Conservation (phyloP, 2,113 vertebrate genomes). For the Pycnonotus jocosus region DNA sequence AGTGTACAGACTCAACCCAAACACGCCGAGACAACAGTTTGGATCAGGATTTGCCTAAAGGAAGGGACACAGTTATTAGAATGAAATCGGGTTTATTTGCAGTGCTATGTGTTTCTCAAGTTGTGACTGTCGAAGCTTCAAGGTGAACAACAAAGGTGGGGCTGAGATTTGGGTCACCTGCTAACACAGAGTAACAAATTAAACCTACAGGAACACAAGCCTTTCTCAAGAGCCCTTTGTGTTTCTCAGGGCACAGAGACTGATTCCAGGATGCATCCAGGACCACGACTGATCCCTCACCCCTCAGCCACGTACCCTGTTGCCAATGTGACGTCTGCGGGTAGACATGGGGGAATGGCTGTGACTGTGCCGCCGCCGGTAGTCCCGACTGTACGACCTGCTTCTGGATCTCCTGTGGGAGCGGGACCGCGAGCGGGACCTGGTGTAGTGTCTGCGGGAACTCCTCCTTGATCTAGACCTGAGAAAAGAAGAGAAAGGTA, state of each 20-base stretch:
- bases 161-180: neutral
- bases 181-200: neutral
- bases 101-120: neutral
- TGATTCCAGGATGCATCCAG: fast-evolving
- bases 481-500: neutral
- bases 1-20: conserved; percentile 94
- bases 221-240: neutral
- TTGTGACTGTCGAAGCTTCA: neutral
- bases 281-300: fast-evolving
- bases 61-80: neutral
- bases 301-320: conserved; percentile 75
- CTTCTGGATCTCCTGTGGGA: conserved; percentile 87
- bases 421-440: conserved; percentile 86
- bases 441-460: conserved; percentile 88
- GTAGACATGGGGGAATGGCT: conserved; percentile 97
- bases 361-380: conserved; percentile 84
- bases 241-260: neutral
- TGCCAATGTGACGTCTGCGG: conserved; percentile 90
- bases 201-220: neutral
- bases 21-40: conserved; percentile 92
- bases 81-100: neutral
- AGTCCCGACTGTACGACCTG: conserved; percentile 90
- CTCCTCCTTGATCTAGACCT: conserved; percentile 91
- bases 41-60: conserved; percentile 93
- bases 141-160: neutral